Base-by-base conservation (phyloP, 92 coral and sea anemone species). In the Hydrozoanthus gracilis region DNA sequence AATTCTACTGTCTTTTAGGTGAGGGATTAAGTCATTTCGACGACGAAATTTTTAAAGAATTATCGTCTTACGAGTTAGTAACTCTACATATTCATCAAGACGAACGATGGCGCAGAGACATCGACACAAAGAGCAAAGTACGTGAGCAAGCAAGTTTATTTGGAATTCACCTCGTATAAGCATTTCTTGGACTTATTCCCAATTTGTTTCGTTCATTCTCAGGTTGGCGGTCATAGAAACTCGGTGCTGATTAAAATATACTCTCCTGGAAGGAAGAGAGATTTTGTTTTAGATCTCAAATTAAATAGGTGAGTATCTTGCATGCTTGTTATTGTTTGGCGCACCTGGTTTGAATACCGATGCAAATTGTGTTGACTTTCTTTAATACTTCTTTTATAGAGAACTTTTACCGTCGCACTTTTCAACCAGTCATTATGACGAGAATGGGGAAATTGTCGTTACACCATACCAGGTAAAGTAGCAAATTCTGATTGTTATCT, bases 41-140 rank as follows among this genome's bases (percentile, higher is more conserved):
- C 35, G 56, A 80, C n/a, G 61, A 80, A 14, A 80, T 80, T 64
- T 65, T 65, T 56, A 70, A 45, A 71, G 82, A 82, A 15, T 16
- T 90, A 17, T 89, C 76, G 45, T 76, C 76, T 47, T 90, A 87
- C 71, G 90, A 90, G 72, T 58, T 90, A 55, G 86, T 87, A 49
- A 70, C 86, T 3, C 90, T 88, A 3, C 93, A 67, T 15, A 76
- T 82, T n/a, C 90, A 51, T 17, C 76, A 45, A 9, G 88, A 90
- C 71, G 86, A 84, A 3, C 49, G 88, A 60, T 90, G 91, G 93
- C 79, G 71, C 46, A 87, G 82, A 16, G 90, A 87, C 8, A 56
- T 39, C 66, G 27, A 13, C 47, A 80, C 73, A 0, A 11, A 60
- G 62, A 48, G 44, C 3, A 62, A 80, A 35, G 85, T 80, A 80